phyloP scores from a whole-genome alignment of 1,140 invertebrate species.

The Probaryconus sp. region DNA sequence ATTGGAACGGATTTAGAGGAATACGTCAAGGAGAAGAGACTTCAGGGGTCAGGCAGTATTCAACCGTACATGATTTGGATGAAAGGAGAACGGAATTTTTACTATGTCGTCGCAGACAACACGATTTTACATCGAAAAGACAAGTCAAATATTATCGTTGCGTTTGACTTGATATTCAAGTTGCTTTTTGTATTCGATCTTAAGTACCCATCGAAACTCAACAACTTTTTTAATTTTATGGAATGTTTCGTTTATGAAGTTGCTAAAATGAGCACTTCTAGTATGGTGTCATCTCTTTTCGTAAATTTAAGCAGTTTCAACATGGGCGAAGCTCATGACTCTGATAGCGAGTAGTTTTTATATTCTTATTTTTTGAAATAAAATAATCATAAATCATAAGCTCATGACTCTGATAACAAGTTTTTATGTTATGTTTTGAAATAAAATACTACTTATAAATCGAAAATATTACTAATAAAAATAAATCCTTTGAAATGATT shows the following conservation, averaged over 20 bases:
- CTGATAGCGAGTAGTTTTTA: not conserved
- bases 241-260: conserved; percentile 17
- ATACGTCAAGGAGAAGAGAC: conserved; percentile 2
- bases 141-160: conserved; percentile 10
- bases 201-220: conserved; percentile 6
- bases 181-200: conserved; percentile 14
- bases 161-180: conserved; percentile 21
- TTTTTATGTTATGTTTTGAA: no score
- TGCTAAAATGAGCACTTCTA: not conserved
- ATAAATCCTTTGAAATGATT: not conserved
- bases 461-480: not conserved
- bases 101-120: conserved; percentile 14
- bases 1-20: conserved; percentile 9
- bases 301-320: conserved; percentile 15
- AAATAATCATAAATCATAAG: not conserved
- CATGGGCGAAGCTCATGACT: conserved; percentile 3
- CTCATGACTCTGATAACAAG: no score
- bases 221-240: conserved; percentile 18
- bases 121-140: conserved; percentile 6
- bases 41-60: not conserved
- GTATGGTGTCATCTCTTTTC: conserved; percentile 8
- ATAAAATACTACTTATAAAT: no score
- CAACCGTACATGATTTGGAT: conserved; percentile 16
- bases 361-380: not conserved
- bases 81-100: not conserved